Percentiles rank a stretch among this genome's conserved stretches.
phyloP scores from a whole-genome alignment of 2,797 vertebrate genomes.

The Smutsia gigantea region DNA sequence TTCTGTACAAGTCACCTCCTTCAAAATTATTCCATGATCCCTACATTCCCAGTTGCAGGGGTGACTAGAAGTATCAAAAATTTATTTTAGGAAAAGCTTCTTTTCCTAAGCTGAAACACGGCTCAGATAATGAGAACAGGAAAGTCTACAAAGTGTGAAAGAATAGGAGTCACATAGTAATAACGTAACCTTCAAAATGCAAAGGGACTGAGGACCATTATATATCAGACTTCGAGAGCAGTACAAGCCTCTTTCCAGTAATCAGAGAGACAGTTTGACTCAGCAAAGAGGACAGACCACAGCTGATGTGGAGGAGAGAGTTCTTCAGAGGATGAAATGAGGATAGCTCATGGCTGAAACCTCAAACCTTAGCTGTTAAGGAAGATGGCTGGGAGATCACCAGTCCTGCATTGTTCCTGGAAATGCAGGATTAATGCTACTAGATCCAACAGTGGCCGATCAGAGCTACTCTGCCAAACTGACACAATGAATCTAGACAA shows the following conservation, averaged over 20 bases:
- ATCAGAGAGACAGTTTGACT: conserved; percentile 11
- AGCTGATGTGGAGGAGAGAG: background rate
- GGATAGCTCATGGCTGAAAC: background rate
- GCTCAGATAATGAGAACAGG: background rate
- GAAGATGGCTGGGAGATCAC: background rate
- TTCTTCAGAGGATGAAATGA: background rate
- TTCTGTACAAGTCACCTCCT: background rate
- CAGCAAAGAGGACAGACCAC: background rate
- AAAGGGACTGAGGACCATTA: background rate
- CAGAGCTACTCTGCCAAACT: conserved; percentile 53
- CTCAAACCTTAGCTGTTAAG: conserved; percentile 46
- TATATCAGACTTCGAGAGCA: background rate
- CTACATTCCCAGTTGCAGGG: background rate
- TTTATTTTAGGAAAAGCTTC: conserved; percentile 1
- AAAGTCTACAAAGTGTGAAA: background rate
- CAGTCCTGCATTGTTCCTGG: conserved; percentile 27
- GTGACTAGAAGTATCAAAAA: background rate
- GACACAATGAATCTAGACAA: conserved; percentile 70
- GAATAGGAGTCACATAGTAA: background rate
- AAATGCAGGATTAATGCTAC: conserved; percentile 55
- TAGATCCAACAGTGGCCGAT: conserved; percentile 31
- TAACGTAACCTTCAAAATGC: background rate
- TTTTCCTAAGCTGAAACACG: conserved; percentile 17
- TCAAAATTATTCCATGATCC: background rate
- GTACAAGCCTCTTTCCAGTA: conserved; percentile 19